Evolutionary conservation across 23 tunicate genomes (phyloP), one percentile per base, ranked within the genome.

Genomic region (Ascidia mentula): DNA sequence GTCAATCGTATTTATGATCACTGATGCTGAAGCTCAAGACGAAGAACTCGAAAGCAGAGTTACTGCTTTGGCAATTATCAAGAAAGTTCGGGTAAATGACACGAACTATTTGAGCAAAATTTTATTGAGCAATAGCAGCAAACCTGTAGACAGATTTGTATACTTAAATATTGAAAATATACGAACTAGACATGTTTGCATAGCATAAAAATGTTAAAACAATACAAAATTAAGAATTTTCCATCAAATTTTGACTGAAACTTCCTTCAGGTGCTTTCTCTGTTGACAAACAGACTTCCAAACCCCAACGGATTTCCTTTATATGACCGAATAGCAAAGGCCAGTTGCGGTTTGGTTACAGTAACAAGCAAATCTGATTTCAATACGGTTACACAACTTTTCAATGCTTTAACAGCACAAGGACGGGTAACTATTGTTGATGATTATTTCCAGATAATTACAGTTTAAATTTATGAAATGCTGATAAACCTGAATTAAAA

Each of bases 341-440:
- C 76, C 15, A 45, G 87, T 40, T 90, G 96, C 0, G 96, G 96
- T 37, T 34, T 65, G 69, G 87, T 82, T n/a, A 76, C 89, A 15
- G 79, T 79, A 0, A 89, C 89, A 1, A 31, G 33, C 53, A 85
- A 82, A 37, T 72, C 40, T 17, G 83, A 81, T 46, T 80, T 90
- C 36, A 59, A 71, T 17, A 45, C 80, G 7, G 82, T 82, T 53
- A 80, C 96, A 20, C 80, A 84, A 38, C 53, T 90, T 24, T 79
- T 90, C 74, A 76, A 39, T 20, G 77, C 87, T 18, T 37, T 89
- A 12, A 90, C 96, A 34, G 82, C 38, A 8, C 96, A 90, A 86
- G 96, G 96, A 24, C 96, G 60, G 87, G 96, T 77, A 36, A 80
- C 78, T 72, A n/a, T n/a, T n/a, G n/a, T n/a, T n/a, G n/a, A n/a